Percentiles rank a stretch among this genome's conserved stretches.
These are phyloP conservation scores for Seladonia tumulorum DNA, from an alignment of 2,888 invertebrate genomes.

Conservation along the genomic window DNA sequence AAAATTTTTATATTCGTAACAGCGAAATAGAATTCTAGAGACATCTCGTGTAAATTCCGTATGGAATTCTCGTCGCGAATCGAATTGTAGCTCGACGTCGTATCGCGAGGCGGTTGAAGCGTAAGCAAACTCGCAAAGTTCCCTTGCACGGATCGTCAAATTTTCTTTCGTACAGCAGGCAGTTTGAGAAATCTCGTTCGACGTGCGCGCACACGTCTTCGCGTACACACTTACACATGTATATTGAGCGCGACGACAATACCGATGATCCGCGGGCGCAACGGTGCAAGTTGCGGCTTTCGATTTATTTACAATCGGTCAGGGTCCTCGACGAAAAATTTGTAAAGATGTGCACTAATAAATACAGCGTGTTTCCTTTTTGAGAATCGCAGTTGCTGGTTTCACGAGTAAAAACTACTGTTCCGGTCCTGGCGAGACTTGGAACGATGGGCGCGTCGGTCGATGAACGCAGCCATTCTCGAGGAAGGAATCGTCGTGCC, in stretches of 20 bases:
- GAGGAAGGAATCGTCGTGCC: conserved; percentile 82
- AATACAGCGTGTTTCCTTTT: conserved; percentile 19
- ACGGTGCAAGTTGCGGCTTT: background rate
- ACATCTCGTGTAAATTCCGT: too few species aligned
- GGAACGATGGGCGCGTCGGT: conserved; percentile 81
- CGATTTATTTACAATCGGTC: conserved; percentile 35
- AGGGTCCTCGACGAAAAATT: background rate
- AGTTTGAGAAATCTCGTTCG: background rate
- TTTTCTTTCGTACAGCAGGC: background rate
- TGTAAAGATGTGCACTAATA: conserved; percentile 7
- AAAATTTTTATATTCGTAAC: background rate
- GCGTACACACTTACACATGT: background rate
- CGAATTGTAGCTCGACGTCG: background rate
- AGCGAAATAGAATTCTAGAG: background rate
- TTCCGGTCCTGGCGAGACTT: conserved; percentile 81
- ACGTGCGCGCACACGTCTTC: background rate
- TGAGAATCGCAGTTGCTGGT: background rate
- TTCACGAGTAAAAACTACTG: conserved; percentile 78
- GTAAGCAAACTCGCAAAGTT: background rate
- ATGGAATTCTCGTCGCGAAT: too few species aligned
- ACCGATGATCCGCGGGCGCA: background rate
- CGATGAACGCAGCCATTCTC: conserved; percentile 82
- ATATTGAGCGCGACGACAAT: background rate
- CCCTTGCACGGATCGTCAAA: background rate
- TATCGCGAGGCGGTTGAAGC: background rate